phyloP scores from a whole-genome alignment of 2,888 invertebrate genomes.

The Creontiades dilutus region DNA sequence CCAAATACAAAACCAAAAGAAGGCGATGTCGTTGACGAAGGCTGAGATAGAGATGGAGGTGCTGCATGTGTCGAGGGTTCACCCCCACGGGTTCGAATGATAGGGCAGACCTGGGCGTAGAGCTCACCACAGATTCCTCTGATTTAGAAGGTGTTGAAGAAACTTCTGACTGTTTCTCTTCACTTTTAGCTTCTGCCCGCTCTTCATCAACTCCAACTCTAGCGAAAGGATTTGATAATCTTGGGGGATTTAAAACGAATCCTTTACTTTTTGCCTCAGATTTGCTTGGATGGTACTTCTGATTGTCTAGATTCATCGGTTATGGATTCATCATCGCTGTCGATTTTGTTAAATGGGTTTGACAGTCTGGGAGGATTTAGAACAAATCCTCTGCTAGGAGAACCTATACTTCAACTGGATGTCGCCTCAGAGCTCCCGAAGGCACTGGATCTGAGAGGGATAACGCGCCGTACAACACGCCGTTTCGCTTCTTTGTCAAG shows the following conservation, averaged over 20 bases:
- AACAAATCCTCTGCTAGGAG: constrained; percentile 67
- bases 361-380: constrained; percentile 73
- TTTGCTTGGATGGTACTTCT: constrained; percentile 49
- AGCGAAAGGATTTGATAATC: constrained; percentile 73
- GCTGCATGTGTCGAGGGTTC: constrained; percentile 56
- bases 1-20: constrained; percentile 91
- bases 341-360: constrained; percentile 66
- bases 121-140: constrained; percentile 33
- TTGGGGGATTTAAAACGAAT: constrained; percentile 72
- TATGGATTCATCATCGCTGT: constrained; percentile 45
- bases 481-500: background rate
- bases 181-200: background rate
- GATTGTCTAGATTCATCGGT: constrained; percentile 65
- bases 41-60: constrained; percentile 18
- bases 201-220: constrained; percentile 53
- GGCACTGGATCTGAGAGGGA: constrained; percentile 3
- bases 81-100: constrained; percentile 74
- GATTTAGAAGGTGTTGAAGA: too few relatives aligned
- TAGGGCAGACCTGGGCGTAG: constrained; percentile 57
- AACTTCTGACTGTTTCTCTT: constrained; percentile 24
- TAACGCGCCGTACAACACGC: too few relatives aligned
- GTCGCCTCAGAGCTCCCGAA: background rate
- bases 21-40: constrained; percentile 51
- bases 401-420: constrained; percentile 9
- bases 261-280: constrained; percentile 56